A percentile compares a stretch with the other conserved stretches of the same genome.
Conservation (phyloP, 2,113 vertebrate genomes). For the Patagioenas fasciata region DNA sequence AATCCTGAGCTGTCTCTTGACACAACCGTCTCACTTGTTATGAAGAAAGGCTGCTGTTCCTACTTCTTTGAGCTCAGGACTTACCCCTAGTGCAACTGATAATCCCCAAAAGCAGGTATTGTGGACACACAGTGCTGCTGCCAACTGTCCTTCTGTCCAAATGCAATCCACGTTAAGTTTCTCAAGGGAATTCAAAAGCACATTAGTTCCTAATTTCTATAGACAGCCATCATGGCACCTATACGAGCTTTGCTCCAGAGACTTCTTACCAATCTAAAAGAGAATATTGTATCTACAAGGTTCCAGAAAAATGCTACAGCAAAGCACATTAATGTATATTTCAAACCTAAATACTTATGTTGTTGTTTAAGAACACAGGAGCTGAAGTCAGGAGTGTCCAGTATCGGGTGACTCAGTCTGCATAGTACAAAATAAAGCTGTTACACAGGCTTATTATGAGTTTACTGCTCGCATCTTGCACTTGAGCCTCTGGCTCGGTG, state of each 20-base stretch:
- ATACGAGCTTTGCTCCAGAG: not conserved
- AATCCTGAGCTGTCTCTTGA: not conserved
- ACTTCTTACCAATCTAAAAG: not conserved
- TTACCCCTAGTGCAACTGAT: not conserved
- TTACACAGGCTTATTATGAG: not conserved
- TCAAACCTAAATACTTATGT: not conserved
- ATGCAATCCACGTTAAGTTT: not conserved
- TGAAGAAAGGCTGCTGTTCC: not conserved
- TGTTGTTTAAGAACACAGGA: not conserved
- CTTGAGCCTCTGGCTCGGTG: not conserved
- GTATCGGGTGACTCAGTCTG: not conserved
- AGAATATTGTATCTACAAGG: not conserved
- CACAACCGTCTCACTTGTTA: not conserved
- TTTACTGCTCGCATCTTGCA: not conserved
- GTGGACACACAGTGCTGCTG: not conserved
- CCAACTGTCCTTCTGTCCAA: not conserved
- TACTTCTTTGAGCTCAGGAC: not conserved
- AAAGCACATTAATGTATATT: not conserved
- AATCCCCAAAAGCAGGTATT: not conserved
- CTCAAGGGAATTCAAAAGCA: not conserved
- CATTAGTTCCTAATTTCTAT: fast-evolving
- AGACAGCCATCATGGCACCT: not conserved
- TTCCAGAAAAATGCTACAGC: not conserved
- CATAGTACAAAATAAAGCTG: not conserved
- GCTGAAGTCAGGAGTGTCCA: not conserved